A percentile compares a stretch with the other conserved stretches of the same genome.
Evolutionary conservation across 2,888 invertebrate species (phyloP).

Genomic region (Calameuta idolon): DNA sequence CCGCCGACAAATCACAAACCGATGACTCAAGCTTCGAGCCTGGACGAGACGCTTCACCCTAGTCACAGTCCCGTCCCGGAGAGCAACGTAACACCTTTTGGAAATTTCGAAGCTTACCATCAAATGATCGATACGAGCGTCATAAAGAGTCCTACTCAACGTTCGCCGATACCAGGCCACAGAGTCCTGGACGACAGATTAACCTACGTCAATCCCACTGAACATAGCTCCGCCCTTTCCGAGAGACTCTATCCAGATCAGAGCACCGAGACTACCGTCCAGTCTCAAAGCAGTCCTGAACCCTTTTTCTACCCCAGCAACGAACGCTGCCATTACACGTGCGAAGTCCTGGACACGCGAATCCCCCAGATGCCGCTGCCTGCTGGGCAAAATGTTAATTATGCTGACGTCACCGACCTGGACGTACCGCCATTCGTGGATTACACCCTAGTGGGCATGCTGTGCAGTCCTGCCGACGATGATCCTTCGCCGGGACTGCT

Average conservation of each 20-base stretch:
- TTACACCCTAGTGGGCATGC: conserved; percentile 63
- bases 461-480: conserved; percentile 57
- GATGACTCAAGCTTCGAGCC: conserved; percentile 8
- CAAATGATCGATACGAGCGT: conserved; percentile 30
- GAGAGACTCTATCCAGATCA: conserved; percentile 43
- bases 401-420: conserved; percentile 49
- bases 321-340: conserved; percentile 61
- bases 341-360: conserved; percentile 60
- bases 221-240: conserved; percentile 14
- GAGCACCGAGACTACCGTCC: conserved; percentile 34
- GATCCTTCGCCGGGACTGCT: conserved; percentile 34
- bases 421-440: conserved; percentile 61
- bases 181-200: conserved; percentile 49
- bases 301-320: conserved; percentile 53
- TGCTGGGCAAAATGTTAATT: conserved; percentile 22
- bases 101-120: conserved; percentile 42
- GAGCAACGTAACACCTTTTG: conserved; percentile 31
- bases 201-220: conserved; percentile 41
- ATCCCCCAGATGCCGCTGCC: conserved; percentile 32
- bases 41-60: conserved; percentile 40
- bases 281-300: conserved; percentile 53
- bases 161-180: conserved; percentile 34
- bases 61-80: conserved; percentile 51
- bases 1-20: background rate
- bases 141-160: conserved; percentile 15